Evolutionary conservation across 2,888 invertebrate species (phyloP).

Genomic region (Myopa testacea): DNA sequence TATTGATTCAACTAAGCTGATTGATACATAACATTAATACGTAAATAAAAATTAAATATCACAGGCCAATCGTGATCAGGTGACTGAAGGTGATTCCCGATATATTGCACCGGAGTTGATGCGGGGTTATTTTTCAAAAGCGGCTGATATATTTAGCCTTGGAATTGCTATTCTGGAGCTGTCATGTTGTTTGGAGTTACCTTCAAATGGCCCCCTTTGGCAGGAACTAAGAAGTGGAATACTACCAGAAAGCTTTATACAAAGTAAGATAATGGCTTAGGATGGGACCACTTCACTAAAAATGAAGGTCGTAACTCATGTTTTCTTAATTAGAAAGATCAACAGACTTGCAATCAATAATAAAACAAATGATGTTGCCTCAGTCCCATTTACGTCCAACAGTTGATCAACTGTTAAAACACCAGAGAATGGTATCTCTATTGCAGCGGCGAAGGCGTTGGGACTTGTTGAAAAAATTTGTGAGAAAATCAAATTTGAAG

Average conservation of each 20-base stretch:
- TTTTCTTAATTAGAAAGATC: constrained; percentile 66
- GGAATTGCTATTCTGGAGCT: constrained; percentile 80
- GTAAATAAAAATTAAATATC: not conserved
- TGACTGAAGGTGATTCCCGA: constrained; percentile 80
- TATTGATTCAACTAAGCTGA: too few species aligned
- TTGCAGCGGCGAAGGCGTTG: constrained; percentile 60
- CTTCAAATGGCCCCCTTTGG: constrained; percentile 77
- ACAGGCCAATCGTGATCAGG: constrained; percentile 70
- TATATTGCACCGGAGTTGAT: constrained; percentile 81
- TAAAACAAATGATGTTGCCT: constrained; percentile 72
- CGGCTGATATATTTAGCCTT: constrained; percentile 81
- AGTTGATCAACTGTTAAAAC: constrained; percentile 70
- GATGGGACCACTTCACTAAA: not conserved
- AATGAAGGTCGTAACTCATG: not conserved
- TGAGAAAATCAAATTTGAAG: constrained; percentile 46
- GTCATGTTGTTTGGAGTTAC: constrained; percentile 77
- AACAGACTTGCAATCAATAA: constrained; percentile 70
- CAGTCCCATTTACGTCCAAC: constrained; percentile 70
- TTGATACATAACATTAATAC: too few species aligned
- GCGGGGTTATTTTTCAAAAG: constrained; percentile 74
- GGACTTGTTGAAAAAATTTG: constrained; percentile 58
- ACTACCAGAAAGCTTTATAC: constrained; percentile 69
- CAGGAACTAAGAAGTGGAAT: constrained; percentile 73
- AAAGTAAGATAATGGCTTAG: constrained; percentile 57
- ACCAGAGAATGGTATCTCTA: constrained; percentile 60